These are phyloP conservation scores for Liparis tanakae DNA, from an alignment of 2,797 vertebrate species.

Conservation along the genomic window DNA sequence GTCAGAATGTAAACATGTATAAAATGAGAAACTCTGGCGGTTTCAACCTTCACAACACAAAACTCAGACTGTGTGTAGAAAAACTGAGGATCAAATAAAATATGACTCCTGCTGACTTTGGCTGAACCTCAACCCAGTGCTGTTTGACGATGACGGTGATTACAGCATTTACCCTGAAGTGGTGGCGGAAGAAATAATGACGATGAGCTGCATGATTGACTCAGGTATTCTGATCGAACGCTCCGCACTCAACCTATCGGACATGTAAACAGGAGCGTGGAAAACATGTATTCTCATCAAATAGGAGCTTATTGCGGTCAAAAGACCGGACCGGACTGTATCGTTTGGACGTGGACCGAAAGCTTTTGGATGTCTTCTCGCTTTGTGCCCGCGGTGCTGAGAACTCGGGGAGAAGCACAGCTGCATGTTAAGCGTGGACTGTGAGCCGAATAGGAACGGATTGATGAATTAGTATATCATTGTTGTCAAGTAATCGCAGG, in stretches of 20 bases:
- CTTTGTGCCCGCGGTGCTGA: background rate
- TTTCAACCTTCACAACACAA: background rate
- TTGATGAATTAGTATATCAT: conserved; percentile 10
- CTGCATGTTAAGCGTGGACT: conserved; percentile 29
- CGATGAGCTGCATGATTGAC: conserved; percentile 37
- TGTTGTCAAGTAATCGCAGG: conserved; percentile 61
- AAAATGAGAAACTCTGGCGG: background rate
- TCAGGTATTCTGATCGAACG: conserved; percentile 34
- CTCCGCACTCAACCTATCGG: conserved; percentile 30
- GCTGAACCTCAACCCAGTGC: conserved; percentile 1
- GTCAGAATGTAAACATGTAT: background rate
- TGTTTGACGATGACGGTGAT: conserved; percentile 44
- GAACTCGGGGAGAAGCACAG: conserved; percentile 19
- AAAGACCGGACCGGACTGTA: background rate
- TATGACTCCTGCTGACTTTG: background rate
- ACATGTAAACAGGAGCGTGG: conserved; percentile 31
- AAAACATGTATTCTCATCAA: conserved; percentile 44
- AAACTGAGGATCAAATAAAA: conserved; percentile 2
- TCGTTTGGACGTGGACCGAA: conserved; percentile 2
- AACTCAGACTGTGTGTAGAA: background rate
- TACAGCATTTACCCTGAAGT: conserved; percentile 30
- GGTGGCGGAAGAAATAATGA: conserved; percentile 32
- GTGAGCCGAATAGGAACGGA: conserved; percentile 21
- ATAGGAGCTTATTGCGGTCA: conserved; percentile 10
- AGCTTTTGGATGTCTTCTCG: conserved; percentile 17